Percentiles rank a stretch among this genome's conserved stretches.
Conservation (phyloP, 1,140 invertebrate genomes). For the Hypsibius dujardini region DNA sequence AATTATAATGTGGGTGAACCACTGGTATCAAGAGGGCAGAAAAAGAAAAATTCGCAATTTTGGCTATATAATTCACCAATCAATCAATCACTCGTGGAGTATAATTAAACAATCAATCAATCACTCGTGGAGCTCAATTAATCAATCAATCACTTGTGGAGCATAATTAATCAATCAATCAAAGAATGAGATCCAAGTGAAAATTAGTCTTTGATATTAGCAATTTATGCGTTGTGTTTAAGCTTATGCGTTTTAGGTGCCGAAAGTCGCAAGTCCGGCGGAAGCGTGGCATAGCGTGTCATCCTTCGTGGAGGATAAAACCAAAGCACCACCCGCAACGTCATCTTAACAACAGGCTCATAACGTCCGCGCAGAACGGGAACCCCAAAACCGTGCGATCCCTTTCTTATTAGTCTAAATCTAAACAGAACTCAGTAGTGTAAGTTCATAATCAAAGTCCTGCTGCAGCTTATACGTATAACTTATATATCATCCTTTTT, state of each 20-base stretch:
- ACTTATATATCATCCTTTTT: too few relatives aligned
- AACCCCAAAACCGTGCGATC: too few relatives aligned
- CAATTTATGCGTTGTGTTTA: too few relatives aligned
- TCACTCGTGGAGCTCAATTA: not conserved
- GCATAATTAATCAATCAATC: not conserved
- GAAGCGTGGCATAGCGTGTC: not conserved
- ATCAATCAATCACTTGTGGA: not conserved
- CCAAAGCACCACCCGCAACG: not conserved
- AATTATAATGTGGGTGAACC: constrained; percentile 2
- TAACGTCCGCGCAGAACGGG: too few relatives aligned
- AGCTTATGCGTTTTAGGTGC: not conserved
- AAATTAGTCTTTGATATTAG: too few relatives aligned
- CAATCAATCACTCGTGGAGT: not conserved
- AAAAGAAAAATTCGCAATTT: not conserved
- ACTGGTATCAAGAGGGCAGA: not conserved
- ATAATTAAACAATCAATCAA: not conserved
- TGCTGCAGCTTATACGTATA: too few relatives aligned
- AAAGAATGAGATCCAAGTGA: not conserved
- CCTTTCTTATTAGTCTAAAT: too few relatives aligned
- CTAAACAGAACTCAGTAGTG: too few relatives aligned
- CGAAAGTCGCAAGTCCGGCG: not conserved
- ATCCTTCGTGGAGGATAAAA: not conserved
- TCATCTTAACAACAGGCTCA: too few relatives aligned
- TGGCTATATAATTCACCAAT: not conserved
- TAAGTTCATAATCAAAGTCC: too few relatives aligned